phyloP scores from a whole-genome alignment of 1,140 invertebrate genomes.

The Scaptomyza pallida region DNA sequence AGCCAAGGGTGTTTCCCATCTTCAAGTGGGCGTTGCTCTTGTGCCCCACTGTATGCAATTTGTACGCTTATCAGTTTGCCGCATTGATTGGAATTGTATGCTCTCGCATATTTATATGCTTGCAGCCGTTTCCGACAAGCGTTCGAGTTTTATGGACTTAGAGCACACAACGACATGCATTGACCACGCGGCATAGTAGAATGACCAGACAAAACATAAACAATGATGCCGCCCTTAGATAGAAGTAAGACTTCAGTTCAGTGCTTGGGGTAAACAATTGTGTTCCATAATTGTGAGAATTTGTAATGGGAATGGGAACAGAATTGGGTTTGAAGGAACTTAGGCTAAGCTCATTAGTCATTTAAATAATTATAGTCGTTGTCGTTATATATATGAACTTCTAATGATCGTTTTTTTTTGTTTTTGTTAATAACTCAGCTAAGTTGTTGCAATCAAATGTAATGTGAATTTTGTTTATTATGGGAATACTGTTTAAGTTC shows the following conservation, averaged over 20 bases:
- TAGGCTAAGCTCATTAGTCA: constrained; percentile 29
- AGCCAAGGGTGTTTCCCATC: constrained; percentile 14
- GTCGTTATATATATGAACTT: background rate
- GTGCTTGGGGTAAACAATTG: background rate
- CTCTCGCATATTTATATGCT: constrained; percentile 55
- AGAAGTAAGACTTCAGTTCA: background rate
- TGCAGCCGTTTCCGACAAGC: constrained; percentile 54
- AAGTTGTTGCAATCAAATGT: background rate
- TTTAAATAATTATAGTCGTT: constrained; percentile 31
- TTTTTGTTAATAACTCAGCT: background rate
- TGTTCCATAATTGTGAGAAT: constrained; percentile 26
- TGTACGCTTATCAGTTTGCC: constrained; percentile 69
- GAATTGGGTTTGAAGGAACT: background rate
- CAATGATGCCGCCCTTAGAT: constrained; percentile 51
- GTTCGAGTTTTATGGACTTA: constrained; percentile 57
- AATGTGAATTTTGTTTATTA: background rate
- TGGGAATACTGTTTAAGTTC: no score
- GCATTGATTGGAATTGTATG: constrained; percentile 69
- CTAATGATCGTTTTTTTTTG: constrained; percentile 3
- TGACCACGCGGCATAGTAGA: constrained; percentile 17
- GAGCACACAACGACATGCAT: constrained; percentile 15
- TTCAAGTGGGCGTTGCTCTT: constrained; percentile 53
- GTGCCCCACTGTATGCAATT: constrained; percentile 49
- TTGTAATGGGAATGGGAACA: background rate
- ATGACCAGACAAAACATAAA: constrained; percentile 69